phyloP scores from a whole-genome alignment of 2,113 vertebrate genomes.

The Lepisosteus osseus region DNA sequence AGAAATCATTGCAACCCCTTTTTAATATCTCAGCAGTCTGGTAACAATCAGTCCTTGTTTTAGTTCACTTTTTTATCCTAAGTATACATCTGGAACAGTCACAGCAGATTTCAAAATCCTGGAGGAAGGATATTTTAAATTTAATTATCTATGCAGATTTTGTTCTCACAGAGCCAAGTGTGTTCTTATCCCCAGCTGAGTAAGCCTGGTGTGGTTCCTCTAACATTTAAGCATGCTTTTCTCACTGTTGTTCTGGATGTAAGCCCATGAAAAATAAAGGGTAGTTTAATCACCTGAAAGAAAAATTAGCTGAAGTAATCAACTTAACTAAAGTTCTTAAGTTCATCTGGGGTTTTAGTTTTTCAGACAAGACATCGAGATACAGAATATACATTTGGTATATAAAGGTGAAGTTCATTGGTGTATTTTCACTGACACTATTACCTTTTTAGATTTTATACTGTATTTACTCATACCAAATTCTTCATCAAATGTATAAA shows the following conservation, averaged over 20 bases:
- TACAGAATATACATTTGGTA: too few relatives aligned
- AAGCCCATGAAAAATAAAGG: too few relatives aligned
- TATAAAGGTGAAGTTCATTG: too few relatives aligned
- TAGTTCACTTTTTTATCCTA: conserved; percentile 47
- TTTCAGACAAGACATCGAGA: too few relatives aligned
- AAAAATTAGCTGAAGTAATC: too few relatives aligned
- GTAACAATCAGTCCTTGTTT: conserved; percentile 39
- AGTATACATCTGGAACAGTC: conserved; percentile 48
- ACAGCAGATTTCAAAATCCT: conserved; percentile 29
- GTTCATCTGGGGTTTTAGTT: too few relatives aligned
- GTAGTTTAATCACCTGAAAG: too few relatives aligned
- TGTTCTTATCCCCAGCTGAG: neutral
- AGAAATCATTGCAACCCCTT: conserved; percentile 39
- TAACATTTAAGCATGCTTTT: neutral
- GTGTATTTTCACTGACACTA: too few relatives aligned
- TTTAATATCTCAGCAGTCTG: conserved; percentile 40
- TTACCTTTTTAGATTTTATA: too few relatives aligned
- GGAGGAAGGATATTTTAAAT: conserved; percentile 41
- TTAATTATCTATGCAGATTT: neutral
- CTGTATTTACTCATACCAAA: too few relatives aligned
- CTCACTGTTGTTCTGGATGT: neutral
- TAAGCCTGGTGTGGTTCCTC: neutral
- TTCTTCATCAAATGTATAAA: too few relatives aligned
- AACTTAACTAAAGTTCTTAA: too few relatives aligned
- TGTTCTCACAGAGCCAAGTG: neutral